Base-by-base conservation (phyloP, 2,113 vertebrate species). In the Pogona vitticeps region DNA sequence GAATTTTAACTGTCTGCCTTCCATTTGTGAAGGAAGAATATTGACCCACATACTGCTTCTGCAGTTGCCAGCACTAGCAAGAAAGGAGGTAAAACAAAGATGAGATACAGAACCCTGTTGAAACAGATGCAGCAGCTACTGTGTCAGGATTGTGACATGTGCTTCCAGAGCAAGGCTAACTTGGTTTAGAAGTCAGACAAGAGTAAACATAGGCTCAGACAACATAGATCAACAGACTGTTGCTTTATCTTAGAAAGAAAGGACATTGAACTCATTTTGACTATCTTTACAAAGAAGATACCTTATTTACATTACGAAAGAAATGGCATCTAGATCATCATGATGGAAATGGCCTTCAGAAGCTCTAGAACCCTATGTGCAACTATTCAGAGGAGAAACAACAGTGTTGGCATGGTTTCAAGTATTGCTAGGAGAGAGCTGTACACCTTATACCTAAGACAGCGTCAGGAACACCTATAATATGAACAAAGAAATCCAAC, bases 251-350 rank as follows among this genome's bases (percentile, higher is more conserved):
- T 88, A 75, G 89, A 0, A 0, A 23, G 2, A 67, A 72, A 90
- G 68, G 15, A 3, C 23, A 86, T 6, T 78, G 36, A 88, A 89
- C 1, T 91, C 40, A 89, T 88, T 85, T 86, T 86, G 46, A 80
- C 38, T 1, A 58, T 59, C 65, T 88, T 80, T 59, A 63, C 6
- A 85, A 61, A 7, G 67, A 21, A 28, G 15, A 75, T 21, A 2
- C 36, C 63, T 36, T 56, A 31, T 71, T 46, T 26, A 38, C n/a
- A 71, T 68, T 72, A 38, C 12, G 9, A 76, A 83, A 26, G 2
- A 3, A 82, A 76, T 13, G 75, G 26, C 58, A 71, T 65, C 17
- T 71, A 67, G 42, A 65, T 8, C 31, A 67, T 68, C 59, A 58
- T 20, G 9, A 76, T 80, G 20, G 2, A 3, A 82, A 76, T 13